Conservation (phyloP, 1,140 invertebrate species). For the Thereuonema tuberculata region DNA sequence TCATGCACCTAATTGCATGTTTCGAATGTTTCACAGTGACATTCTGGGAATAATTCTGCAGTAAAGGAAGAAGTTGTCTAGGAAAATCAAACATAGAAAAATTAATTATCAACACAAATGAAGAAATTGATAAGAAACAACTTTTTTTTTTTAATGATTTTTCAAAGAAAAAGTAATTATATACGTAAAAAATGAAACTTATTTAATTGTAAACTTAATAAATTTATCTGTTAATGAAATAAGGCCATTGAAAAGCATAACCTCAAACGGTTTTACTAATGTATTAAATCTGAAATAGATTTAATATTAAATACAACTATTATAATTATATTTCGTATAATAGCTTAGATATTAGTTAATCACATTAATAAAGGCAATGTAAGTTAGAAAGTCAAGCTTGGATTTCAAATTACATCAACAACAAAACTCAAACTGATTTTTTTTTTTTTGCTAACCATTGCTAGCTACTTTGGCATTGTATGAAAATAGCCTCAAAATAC, state of each 20-base stretch:
- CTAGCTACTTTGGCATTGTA: too few species aligned
- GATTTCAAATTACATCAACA: too few species aligned
- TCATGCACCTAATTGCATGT: conserved; percentile 84
- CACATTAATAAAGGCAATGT: too few species aligned
- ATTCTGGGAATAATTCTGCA: conserved; percentile 68
- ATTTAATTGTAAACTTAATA: neutral
- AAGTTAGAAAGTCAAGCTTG: too few species aligned
- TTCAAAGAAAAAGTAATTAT: conserved; percentile 24
- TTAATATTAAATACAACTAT: too few species aligned
- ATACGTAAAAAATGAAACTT: conserved; percentile 18
- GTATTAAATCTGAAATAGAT: too few species aligned
- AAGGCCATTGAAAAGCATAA: neutral
- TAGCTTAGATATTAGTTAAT: too few species aligned
- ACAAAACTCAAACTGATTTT: too few species aligned
- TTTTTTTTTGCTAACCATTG: too few species aligned
- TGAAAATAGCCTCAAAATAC: too few species aligned
- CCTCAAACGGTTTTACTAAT: too few species aligned
- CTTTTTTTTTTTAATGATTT: conserved; percentile 45
- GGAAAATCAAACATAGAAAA: conserved; percentile 17
- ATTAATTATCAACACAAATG: conserved; percentile 24
- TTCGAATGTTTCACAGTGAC: conserved; percentile 92
- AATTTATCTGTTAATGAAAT: neutral
- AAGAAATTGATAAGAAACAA: conserved; percentile 20
- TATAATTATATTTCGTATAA: too few species aligned
- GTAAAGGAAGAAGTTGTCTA: conserved; percentile 55